These are phyloP conservation scores for Gymnopithys bicolor DNA, from an alignment of 2,797 vertebrate genomes.

Conservation along the genomic window DNA sequence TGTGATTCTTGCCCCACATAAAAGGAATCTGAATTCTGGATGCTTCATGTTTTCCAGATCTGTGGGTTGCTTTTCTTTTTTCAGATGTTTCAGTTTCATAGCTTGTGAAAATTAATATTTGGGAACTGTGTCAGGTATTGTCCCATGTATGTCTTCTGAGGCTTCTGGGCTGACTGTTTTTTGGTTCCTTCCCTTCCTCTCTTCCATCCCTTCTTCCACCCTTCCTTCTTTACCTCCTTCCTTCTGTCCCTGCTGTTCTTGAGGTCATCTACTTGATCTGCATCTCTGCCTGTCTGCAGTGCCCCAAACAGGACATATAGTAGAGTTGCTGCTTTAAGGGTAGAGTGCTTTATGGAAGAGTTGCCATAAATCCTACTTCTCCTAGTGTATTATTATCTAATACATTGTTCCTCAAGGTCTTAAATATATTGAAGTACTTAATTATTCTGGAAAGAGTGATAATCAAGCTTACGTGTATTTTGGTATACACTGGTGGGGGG, in stretches of 20 bases:
- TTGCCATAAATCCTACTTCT: neutral
- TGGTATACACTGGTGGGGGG: rapidly evolving
- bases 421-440: neutral
- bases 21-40: neutral
- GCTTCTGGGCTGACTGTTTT: neutral
- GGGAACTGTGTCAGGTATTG: neutral
- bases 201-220: neutral
- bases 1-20: neutral
- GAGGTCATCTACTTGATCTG: neutral
- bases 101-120: neutral
- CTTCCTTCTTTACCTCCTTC: neutral
- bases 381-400: neutral
- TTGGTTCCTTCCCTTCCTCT: neutral
- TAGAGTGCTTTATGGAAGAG: neutral
- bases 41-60: neutral
- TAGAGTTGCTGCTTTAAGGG: neutral
- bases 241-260: neutral
- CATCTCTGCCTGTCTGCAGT: neutral
- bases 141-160: neutral
- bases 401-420: neutral
- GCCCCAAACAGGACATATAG: neutral
- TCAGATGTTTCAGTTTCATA: neutral
- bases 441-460: neutral
- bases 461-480: neutral
- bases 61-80: neutral